phyloP scores from a whole-genome alignment of 1,140 invertebrate species.

The Caenorhabditis briggsae region DNA sequence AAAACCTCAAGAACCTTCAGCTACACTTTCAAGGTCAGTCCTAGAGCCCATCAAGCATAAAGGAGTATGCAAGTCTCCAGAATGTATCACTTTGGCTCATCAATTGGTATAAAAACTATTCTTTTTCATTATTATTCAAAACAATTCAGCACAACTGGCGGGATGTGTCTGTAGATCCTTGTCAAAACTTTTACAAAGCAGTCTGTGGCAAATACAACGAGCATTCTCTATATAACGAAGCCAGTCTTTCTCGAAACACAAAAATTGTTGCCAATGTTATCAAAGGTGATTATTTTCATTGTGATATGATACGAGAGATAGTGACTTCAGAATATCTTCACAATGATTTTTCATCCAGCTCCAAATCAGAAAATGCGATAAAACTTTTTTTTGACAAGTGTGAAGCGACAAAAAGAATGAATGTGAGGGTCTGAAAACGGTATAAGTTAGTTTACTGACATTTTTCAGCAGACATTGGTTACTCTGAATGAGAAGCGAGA shows the following conservation, averaged over 20 bases:
- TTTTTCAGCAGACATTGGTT: too few species aligned
- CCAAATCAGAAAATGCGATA: background rate
- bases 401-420: too few species aligned
- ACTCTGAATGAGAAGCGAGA: background rate
- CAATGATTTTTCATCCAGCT: background rate
- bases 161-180: background rate
- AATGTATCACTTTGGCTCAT: constrained; percentile 14
- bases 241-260: background rate
- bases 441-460: background rate
- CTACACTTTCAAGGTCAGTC: too few species aligned
- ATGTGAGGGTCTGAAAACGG: too few species aligned
- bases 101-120: background rate
- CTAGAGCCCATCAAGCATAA: background rate
- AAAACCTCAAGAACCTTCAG: too few species aligned
- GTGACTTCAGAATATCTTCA: background rate
- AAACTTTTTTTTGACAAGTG: background rate
- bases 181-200: background rate
- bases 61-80: background rate
- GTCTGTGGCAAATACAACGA: background rate
- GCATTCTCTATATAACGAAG: background rate
- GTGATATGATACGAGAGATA: too few species aligned
- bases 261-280: background rate
- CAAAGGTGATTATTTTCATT: background rate
- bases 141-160: background rate
- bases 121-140: background rate